phyloP scores from a whole-genome alignment of 2,888 invertebrate genomes.

The Acanthosepion lycidas region DNA sequence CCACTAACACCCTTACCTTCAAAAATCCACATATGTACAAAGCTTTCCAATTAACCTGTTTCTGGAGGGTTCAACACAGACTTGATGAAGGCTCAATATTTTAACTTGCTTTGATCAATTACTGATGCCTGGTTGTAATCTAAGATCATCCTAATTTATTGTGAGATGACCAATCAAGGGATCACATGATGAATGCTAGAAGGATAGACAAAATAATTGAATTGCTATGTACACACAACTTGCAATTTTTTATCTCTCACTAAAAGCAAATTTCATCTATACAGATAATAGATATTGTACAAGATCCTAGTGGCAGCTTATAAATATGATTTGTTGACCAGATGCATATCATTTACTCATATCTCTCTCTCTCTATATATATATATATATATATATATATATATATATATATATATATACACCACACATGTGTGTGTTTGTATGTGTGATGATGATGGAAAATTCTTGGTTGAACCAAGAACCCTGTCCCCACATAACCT shows the following conservation, averaged over 20 bases:
- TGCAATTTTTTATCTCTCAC: background rate
- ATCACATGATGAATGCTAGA: background rate
- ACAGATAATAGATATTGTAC: background rate
- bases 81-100: conserved; percentile 6
- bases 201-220: background rate
- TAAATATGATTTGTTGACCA: background rate
- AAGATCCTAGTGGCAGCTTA: background rate
- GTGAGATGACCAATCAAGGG: conserved; percentile 33
- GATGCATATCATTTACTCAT: background rate
- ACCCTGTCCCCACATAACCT: too few relatives aligned
- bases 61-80: background rate
- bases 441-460: too few relatives aligned
- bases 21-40: background rate
- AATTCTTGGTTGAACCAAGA: too few relatives aligned
- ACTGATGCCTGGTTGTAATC: background rate
- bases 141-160: background rate
- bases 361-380: background rate
- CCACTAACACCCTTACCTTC: background rate
- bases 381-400: background rate
- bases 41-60: conserved; percentile 18
- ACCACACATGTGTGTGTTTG: background rate
- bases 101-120: background rate
- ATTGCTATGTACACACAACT: background rate
- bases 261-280: background rate
- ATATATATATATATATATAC: background rate